Base-by-base conservation (phyloP, 2,888 invertebrate genomes). In the Zhuqinia jingwanae region DNA sequence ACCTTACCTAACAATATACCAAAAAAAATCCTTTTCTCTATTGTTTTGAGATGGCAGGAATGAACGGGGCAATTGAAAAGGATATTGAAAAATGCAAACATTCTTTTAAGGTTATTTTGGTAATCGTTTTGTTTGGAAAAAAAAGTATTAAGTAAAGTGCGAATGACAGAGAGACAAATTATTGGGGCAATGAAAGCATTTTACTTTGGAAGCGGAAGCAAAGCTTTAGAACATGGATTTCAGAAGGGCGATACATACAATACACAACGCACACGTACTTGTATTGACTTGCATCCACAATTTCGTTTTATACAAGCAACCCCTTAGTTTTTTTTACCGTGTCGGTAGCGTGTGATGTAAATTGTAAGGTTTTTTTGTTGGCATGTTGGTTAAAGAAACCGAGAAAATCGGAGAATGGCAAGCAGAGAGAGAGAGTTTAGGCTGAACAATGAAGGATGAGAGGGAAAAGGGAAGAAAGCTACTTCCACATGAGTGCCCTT, bases 401-500 rank as follows among this genome's bases (percentile, higher is more conserved):
- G 76, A 82, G 82, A 82, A 73, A 73, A 53, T 50, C 73, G 17
- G 73, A 73, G 75, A 58, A 82, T 76, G 83, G 63, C 63, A 76
- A 73, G 73, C 73, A 73, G 8, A 36, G 36, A n/a, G n/a, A n/a
- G n/a, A n/a, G n/a, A n/a, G n/a, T n/a, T 36, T 36, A 6, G 5
- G 36, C 8, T 36, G 36, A 36, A 8, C 36, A 3, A 65, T 83
- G 60, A 50, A 27, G 73, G 27, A 50, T 50, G 27, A 25, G 53
- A 65, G 83, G 65, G 17, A 42, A 84, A 84, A 82, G 75, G 84
- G 84, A 85, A 83, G 83, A 86, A 88, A 83, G 84, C 80, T 81
- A 78, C 77, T 89, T 89, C 88, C 89, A 85, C 85, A 81, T 86
- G 79, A 88, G 68, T 89, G 88, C 81, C 82, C 87, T 80, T 88